phyloP scores from a whole-genome alignment of 2,113 vertebrate species.

The Argyrosomus japonicus region DNA sequence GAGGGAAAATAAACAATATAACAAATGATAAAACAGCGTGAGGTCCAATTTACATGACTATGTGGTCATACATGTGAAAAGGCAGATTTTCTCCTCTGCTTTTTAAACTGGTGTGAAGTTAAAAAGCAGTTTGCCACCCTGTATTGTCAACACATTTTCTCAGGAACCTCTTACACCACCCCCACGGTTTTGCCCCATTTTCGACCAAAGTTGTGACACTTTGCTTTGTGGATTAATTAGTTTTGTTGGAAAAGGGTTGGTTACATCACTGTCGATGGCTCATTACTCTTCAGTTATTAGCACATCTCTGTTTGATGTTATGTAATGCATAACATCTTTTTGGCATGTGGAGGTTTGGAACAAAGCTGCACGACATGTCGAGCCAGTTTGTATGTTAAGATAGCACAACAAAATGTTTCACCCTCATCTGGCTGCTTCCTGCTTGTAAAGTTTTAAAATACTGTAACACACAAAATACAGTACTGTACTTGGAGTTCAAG shows the following conservation, averaged over 20 bases:
- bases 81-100: background rate
- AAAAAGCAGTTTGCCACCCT: background rate
- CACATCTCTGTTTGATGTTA: slow-evolving; percentile 54
- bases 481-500: background rate
- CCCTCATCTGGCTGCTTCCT: too few relatives aligned
- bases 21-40: background rate
- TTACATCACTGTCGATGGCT: slow-evolving; percentile 73
- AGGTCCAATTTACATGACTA: background rate
- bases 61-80: slow-evolving; percentile 20
- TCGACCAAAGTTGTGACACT: slow-evolving; percentile 25
- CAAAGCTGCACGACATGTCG: background rate
- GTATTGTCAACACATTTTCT: slow-evolving; percentile 27
- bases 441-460: too few relatives aligned
- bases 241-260: slow-evolving; percentile 42
- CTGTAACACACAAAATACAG: background rate
- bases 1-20: background rate
- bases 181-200: slow-evolving; percentile 21
- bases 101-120: background rate
- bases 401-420: too few relatives aligned
- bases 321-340: slow-evolving; percentile 36
- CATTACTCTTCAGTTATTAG: slow-evolving; percentile 70
- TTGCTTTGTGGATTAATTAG: slow-evolving; percentile 58
- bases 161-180: slow-evolving; percentile 20
- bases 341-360: background rate
- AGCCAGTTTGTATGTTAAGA: background rate